Evolutionary conservation across 2,888 invertebrate species (phyloP), one percentile per base, ranked within the genome.

Genomic region (Girardia tigrina): DNA sequence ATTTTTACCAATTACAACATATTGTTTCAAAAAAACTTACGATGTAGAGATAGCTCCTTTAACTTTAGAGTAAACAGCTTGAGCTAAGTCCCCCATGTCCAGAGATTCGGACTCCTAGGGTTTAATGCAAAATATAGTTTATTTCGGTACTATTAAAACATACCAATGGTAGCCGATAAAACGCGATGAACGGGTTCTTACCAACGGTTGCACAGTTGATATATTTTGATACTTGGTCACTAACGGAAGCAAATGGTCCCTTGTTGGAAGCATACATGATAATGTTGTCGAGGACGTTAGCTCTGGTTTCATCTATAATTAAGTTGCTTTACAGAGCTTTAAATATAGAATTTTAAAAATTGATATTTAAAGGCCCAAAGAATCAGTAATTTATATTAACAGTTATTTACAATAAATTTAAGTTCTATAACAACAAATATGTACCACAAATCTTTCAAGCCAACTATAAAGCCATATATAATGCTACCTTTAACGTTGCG

Each of bases 131-230:
- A 20, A 6, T 2, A 56, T 20, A 2, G n/a, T 12, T n/a, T 4
- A 12, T 20, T 6, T 20, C n/a, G n/a, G n/a, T 20, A 56, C 23
- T 12, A 8, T 23, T 20, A 12, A 8, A 8, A 4, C 6, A 8
- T 56, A 56, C 56, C 56, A 56, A 2, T 56, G 56, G 56, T 56
- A 56, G 23, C 4, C 56, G 56, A n/a, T 56, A 56, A 16, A 56
- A 56, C 4, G 23, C n/a, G 2, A 56, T 16, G 23, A 56, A 56
- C n/a, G 56, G 56, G 23, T 56, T 56, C n/a, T 56, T 56, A 16
- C 56, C 56, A n/a, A 56, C 56, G n/a, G 56, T 56, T 56, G 56
- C 56, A 56, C 56, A 56, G n/a, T 56, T 56, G 4, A 56, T 56
- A 16, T 20, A 56, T 56, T 56, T 56, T 8, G 8, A 56, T 20